phyloP scores from a whole-genome alignment of 2,113 vertebrate species.

The Phoxinus phoxinus region DNA sequence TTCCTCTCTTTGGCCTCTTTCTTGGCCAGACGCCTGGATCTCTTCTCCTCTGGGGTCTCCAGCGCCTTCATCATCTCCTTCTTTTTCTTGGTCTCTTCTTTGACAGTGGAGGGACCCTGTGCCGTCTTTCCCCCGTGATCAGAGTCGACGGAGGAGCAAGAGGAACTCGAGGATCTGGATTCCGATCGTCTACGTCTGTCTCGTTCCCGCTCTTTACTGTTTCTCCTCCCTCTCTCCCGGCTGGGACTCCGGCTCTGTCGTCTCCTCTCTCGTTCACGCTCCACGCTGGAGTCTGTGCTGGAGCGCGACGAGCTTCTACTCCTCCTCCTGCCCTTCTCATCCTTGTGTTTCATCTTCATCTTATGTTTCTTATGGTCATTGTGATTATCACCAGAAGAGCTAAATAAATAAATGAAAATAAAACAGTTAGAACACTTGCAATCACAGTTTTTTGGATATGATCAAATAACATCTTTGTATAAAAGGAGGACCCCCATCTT shows the following conservation, averaged over 20 bases:
- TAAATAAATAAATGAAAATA: conserved; percentile 48
- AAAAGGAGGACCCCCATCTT: neutral
- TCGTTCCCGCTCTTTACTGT: conserved; percentile 62
- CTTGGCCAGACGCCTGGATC: conserved; percentile 90
- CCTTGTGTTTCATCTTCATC: conserved; percentile 42
- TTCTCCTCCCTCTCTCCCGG: conserved; percentile 54
- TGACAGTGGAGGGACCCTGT: neutral
- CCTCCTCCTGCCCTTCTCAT: conserved; percentile 48
- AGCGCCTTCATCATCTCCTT: conserved; percentile 91
- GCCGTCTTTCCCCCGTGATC: conserved; percentile 59
- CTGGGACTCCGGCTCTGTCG: conserved; percentile 56
- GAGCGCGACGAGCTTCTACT: conserved; percentile 65
- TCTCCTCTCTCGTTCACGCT: conserved; percentile 60
- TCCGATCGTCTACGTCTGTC: conserved; percentile 63
- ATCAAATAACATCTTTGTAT: neutral
- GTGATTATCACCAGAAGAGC: conserved; percentile 69
- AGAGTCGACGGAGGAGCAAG: conserved; percentile 72
- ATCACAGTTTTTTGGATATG: neutral
- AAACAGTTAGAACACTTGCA: neutral
- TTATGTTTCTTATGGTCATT: conserved; percentile 55
- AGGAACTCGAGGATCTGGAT: conserved; percentile 80
- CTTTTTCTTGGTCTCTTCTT: conserved; percentile 76
- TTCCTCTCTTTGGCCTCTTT: conserved; percentile 97
- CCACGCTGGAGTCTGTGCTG: conserved; percentile 39
- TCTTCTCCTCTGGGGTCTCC: conserved; percentile 95